Base-by-base conservation (phyloP, 2,888 invertebrate genomes). In the Homarus gammarus region DNA sequence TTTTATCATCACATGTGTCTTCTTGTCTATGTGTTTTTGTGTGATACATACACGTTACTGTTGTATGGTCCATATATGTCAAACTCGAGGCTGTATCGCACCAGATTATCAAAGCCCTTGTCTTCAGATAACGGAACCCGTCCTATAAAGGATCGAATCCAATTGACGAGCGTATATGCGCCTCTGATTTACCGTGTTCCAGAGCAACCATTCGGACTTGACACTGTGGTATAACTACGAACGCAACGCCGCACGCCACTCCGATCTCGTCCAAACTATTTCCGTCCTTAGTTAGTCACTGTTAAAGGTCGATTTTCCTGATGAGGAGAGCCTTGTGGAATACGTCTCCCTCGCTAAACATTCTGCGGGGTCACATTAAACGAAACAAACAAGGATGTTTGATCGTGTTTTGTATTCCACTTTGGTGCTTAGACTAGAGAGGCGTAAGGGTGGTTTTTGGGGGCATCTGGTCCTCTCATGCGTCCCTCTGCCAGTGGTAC, bases 361-460 rank as follows among this genome's bases (percentile, higher is more conserved):
- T 70, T 87, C 81, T 81, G 87, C 81, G 61, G 87, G 87, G 87
- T 87, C 87, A 87, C 87, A 81, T 87, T 87, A 87, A 81, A 61
- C 73, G 79, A 87, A 87, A 81, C 87, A 87, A 87, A 81, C 72
- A 81, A 87, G 87, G 87, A 79, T 72, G 72, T 87, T 81, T 79
- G 72, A 87, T 72, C 56, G 81, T 87, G 72, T 56, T 79, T 73
- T 40, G 79, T 73, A 56, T 73, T 33, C 64, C 79, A 81, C 44
- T 33, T 44, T 38, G 79, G 64, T 81, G 51, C 77, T 72, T 87
- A 40, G 31, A 56, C 33, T 72, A 40, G 12, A n/a, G 8, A n/a
- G 68, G 51, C 72, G 22, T 56, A 87, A 8, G 51, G 87, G 51
- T 68, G 49, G 56, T 79, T 38, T 72, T 73, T 44, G 33, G 10